A percentile compares a stretch with the other conserved stretches of the same genome.
These are phyloP conservation scores for Oreotrochilus melanogaster DNA, from an alignment of 2,113 vertebrate genomes.

Conservation along the genomic window DNA sequence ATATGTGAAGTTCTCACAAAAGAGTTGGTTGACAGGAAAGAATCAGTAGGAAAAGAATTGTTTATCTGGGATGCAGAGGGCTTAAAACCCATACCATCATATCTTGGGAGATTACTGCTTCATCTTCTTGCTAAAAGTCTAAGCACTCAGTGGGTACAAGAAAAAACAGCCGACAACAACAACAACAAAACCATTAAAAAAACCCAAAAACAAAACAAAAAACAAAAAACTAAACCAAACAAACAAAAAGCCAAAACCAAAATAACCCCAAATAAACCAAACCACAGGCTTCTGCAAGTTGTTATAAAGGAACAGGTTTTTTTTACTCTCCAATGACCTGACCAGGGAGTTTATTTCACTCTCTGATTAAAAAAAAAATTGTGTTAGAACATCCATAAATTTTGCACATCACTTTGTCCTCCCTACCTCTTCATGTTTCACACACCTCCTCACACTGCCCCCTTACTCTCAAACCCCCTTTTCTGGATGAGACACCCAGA, in stretches of 20 bases:
- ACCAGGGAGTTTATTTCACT: background rate
- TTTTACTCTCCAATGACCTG: background rate
- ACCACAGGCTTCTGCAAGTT: background rate
- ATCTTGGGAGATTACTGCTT: background rate
- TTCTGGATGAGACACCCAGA: background rate
- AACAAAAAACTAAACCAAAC: background rate
- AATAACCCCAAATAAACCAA: background rate
- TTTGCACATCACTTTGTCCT: background rate
- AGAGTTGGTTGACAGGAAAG: background rate
- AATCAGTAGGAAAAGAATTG: background rate
- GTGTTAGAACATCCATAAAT: background rate
- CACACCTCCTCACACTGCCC: background rate
- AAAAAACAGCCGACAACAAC: no score
- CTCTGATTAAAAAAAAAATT: background rate
- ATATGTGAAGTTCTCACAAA: background rate
- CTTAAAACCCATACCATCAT: background rate
- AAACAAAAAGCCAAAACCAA: background rate
- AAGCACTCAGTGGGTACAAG: background rate
- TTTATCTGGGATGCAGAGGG: background rate
- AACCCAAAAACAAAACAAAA: no score
- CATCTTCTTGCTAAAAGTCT: background rate
- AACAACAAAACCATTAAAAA: no score
- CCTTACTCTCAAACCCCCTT: background rate
- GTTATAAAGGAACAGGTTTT: background rate
- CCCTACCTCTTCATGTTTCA: background rate